Evolutionary conservation across 2,113 vertebrate species (phyloP), one percentile per base, ranked within the genome.

Genomic region (Cichladusa arquata): DNA sequence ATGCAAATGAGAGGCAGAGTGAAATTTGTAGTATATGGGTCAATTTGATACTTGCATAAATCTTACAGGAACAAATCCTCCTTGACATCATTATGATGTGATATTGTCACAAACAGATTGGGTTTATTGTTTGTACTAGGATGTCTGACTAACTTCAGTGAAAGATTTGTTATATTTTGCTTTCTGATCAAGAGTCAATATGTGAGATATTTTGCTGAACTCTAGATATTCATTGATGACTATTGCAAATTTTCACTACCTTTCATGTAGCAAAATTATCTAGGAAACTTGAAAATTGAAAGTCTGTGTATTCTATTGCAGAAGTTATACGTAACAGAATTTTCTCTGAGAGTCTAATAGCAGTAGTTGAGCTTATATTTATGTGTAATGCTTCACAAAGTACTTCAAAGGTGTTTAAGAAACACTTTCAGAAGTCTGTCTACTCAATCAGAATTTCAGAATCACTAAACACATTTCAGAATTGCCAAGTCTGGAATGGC

Each of bases 311-410:
- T 94, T 86, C 58, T 76, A 81, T 10, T 70, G 48, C 42, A 92
- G 70, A 92, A 96, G n/a, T 81, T 93, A 93, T 83, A 72, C 50
- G 81, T 84, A 95, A 89, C 29, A 88, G 45, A 18, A 67, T 92
- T 92, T 92, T 92, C 66, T 94, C 60, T 90, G 16, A 91, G 51
- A 38, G 38, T 48, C 23, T 51, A 64, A 28, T 26, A 89, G n/a
- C 9, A 71, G n/a, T 51, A 72, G 25, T 31, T 61, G 8, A 76
- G 8, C 12, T 48, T 82, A 44, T 50, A 64, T 57, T 83, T 80
- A 23, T 70, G 58, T 36, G 12, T 48, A 86, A 72, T 62, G 17
- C 14, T 26, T 44, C 28, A 64, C 17, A 33, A 67, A 81, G 6
- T 82, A 40, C 28, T 82, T 33, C 31, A 57, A 72, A 65, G 14